Base-by-base conservation (phyloP, 2,888 invertebrate species). In the Mimachlamys varia region DNA sequence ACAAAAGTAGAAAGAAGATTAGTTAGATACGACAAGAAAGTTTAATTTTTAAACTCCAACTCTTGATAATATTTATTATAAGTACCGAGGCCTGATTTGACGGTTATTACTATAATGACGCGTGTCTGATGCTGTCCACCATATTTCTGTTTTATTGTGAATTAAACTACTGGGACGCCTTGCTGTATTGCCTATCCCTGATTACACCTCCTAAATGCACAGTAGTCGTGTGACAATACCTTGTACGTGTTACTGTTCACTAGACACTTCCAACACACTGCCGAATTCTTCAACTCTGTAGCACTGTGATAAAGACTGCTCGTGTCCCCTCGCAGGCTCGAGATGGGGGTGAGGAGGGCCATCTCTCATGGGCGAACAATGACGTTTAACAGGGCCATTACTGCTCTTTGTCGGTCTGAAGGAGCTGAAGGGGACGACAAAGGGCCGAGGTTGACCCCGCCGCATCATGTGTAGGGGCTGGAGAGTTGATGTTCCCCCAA, bases 371-470 rank as follows among this genome's bases (percentile, higher is more conserved):
- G 12, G 1, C 12, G 33, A 7, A 76, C 76, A 76, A 76, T 76
- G 76, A 15, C 22, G 76, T 76, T 33, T 76, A 76, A 76, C 33
- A 33, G 27, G 76, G 33, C 76, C 76, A 33, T 76, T 76, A 76
- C 76, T 27, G 27, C 12, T 27, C 76, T 76, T 76, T 76, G 76
- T 76, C 76, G 76, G 27, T 76, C 76, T 76, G 27, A 76, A 76
- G 76, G 76, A 76, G 27, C 76, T 76, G 76, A 33, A 76, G 76
- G 76, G 33, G 76, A 33, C 27, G 76, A 76, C 76, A 76, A 76
- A 76, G 76, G 76, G 33, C 76, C 76, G 76, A 76, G 76, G 76
- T 76, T 76, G 76, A 76, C 76, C 76, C 76, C 76, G 33, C 33
- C 76, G 33, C 76, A 76, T 62, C 62, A 22, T 62, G 62, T 62